These are phyloP conservation scores for Meleagris gallopavo DNA, from an alignment of 2,113 vertebrate species.

Conservation along the genomic window DNA sequence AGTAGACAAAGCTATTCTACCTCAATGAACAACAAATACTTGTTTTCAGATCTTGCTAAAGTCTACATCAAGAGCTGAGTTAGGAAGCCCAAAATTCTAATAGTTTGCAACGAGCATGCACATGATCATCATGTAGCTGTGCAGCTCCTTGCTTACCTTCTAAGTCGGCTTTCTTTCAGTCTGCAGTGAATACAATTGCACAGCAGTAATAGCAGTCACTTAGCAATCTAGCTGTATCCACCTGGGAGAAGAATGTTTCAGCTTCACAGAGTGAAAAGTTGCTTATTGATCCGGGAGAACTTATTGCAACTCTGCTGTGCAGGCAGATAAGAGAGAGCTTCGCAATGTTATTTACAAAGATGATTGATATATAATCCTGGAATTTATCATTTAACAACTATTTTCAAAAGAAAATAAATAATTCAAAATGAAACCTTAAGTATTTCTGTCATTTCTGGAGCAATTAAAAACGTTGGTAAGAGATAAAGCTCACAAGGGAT, in stretches of 20 bases:
- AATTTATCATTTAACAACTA: not conserved
- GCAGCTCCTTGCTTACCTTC: not conserved
- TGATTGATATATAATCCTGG: not conserved
- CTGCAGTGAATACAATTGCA: not conserved
- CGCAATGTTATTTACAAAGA: not conserved
- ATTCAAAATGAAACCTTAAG: constrained; percentile 30
- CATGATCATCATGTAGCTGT: not conserved
- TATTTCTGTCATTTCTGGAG: not conserved
- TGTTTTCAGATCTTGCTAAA: not conserved
- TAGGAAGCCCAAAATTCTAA: not conserved
- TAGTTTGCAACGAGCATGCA: not conserved
- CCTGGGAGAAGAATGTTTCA: not conserved
- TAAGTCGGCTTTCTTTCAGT: not conserved
- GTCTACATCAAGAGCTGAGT: not conserved
- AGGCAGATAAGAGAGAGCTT: not conserved
- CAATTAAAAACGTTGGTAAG: not conserved
- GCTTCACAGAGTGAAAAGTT: not conserved
- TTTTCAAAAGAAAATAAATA: not conserved
- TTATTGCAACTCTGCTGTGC: not conserved
- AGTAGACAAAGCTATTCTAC: not conserved
- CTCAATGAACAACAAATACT: not conserved
- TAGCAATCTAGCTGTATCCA: not conserved
- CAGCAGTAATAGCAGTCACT: not conserved
- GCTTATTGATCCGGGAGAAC: constrained; percentile 35
- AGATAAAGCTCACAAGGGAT: not conserved